Base-by-base conservation (phyloP, 2,113 vertebrate genomes). In the Euleptes europaea region DNA sequence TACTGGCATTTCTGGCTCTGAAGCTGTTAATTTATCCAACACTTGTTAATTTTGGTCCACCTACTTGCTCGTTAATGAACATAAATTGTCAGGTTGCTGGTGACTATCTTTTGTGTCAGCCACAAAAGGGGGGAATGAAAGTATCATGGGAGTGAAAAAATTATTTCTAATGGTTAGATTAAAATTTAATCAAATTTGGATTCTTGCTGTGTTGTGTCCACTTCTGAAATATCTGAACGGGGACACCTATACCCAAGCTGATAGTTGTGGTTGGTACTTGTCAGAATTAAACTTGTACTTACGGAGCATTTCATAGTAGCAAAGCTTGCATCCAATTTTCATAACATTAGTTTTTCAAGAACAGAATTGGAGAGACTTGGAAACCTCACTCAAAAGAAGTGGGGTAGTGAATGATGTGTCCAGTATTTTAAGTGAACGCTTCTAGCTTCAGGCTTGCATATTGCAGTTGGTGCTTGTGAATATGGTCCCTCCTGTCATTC, bases 21-120 rank as follows among this genome's bases (percentile, higher is more conserved):
- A 42, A 93, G 88, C 87, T 87, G 86, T 88, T 82, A 83, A 92
- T 90, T 65, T 92, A 92, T 93, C 90, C 91, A 86, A 87, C 38
- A 88, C 84, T 11, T 63, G 67, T 84, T 26, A 87, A n/a, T 49
- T 78, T 89, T 82, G 60, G 51, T 90, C 86, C 83, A 91, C 87
- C 88, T 86, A 44, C 80, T 66, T 80, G 73, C 63, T 82, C 77
- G 4, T 85, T 89, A 71, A 86, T 31, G 82, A 88, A 88, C 54
- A 78, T 69, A 35, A 49, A 74, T 8, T 0, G 26, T 83, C 31
- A 47, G 7, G 31, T 63, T 47, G 26, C 40, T 83, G 33, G 40
- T 63, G 26, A 40, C 70, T 65, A 63, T 21, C 17, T 33, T 82
- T 74, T 4, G 44, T 63, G 1, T 23, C 14, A 26, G 49, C 57